Conservation (phyloP, 2,797 vertebrate genomes). For the Pipistrellus pipistrellus region DNA sequence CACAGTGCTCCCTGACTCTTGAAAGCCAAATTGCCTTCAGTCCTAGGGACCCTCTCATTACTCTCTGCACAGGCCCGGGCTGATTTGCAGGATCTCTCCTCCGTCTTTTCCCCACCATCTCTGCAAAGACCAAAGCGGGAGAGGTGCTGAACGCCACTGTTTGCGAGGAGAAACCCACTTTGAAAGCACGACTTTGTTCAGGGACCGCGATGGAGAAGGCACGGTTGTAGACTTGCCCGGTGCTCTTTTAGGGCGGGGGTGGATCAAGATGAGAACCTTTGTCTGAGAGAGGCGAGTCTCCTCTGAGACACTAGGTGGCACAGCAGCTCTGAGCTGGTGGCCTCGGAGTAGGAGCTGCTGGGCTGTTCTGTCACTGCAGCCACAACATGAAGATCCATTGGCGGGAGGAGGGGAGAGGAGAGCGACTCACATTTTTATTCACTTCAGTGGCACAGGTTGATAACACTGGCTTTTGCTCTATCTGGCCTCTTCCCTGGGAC, state of each 20-base stretch:
- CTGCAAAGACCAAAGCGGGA: constrained; percentile 75
- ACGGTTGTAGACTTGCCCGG: constrained; percentile 53
- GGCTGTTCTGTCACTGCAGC: neutral
- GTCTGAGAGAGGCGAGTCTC: constrained; percentile 60
- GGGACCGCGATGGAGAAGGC: constrained; percentile 12
- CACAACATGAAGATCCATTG: neutral
- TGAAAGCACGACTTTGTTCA: constrained; percentile 71
- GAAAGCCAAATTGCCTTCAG: constrained; percentile 81
- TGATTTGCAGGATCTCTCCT: constrained; percentile 67
- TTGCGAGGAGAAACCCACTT: constrained; percentile 51
- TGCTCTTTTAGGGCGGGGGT: constrained; percentile 1
- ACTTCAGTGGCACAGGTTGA: constrained; percentile 17
- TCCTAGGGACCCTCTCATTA: constrained; percentile 78
- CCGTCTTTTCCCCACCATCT: neutral
- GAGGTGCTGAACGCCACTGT: constrained; percentile 63
- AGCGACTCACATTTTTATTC: constrained; percentile 11
- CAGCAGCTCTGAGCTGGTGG: constrained; percentile 30
- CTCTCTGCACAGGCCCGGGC: constrained; percentile 71
- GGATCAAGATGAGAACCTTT: constrained; percentile 1
- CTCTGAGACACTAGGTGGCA: constrained; percentile 84
- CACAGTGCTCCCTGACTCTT: constrained; percentile 72
- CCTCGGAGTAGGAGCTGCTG: neutral
- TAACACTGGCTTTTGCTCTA: constrained; percentile 43
- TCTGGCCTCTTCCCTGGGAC: constrained; percentile 36
- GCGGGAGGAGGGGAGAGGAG: neutral